phyloP scores from a whole-genome alignment of 2,888 invertebrate genomes.

The Noctua janthina region DNA sequence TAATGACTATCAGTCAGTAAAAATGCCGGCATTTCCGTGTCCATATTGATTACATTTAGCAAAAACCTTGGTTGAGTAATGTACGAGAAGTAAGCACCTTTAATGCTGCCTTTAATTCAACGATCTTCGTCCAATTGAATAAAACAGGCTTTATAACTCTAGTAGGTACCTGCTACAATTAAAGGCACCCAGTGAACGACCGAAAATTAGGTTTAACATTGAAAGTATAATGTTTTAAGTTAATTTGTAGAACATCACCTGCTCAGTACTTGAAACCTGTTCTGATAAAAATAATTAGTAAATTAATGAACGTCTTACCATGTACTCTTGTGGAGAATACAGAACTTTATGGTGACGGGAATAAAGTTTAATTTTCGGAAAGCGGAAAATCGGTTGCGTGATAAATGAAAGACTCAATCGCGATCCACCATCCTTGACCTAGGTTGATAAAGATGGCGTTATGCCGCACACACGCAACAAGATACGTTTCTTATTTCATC shows the following conservation, averaged over 20 bases:
- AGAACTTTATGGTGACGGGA: background rate
- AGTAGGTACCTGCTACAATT: constrained; percentile 15
- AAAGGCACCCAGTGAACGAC: constrained; percentile 42
- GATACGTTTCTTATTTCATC: constrained; percentile 58
- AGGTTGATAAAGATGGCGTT: constrained; percentile 73
- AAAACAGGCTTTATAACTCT: constrained; percentile 24
- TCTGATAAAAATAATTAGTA: constrained; percentile 66
- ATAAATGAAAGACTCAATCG: constrained; percentile 72
- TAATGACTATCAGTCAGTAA: background rate
- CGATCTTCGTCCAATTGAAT: background rate
- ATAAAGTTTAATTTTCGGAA: constrained; percentile 39
- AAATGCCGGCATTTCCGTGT: background rate
- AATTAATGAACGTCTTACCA: constrained; percentile 53
- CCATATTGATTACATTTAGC: background rate
- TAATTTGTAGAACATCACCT: constrained; percentile 52
- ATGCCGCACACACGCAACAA: constrained; percentile 59
- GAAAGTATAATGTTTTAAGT: constrained; percentile 36
- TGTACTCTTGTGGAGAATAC: constrained; percentile 3
- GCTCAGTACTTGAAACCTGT: constrained; percentile 47
- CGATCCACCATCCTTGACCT: constrained; percentile 76
- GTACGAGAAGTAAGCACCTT: background rate
- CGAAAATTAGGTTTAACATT: constrained; percentile 48
- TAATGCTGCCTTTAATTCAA: constrained; percentile 4
- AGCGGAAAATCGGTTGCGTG: constrained; percentile 54
- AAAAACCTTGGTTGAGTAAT: background rate